phyloP scores from a whole-genome alignment of 2,888 invertebrate species.

The Phragmatobia fuliginosa region DNA sequence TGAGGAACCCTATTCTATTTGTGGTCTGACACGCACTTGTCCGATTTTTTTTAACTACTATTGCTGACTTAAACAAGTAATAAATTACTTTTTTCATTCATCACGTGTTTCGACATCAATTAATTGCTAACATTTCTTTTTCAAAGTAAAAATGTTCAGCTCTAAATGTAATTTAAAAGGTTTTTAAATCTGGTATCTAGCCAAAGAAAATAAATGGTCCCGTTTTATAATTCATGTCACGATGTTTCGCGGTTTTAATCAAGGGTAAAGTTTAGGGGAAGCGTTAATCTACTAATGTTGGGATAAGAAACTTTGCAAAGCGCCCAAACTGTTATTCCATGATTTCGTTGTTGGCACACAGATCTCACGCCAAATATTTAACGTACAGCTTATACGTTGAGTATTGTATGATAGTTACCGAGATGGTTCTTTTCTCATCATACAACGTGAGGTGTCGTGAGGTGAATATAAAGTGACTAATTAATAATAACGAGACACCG shows the following conservation, averaged over 20 bases:
- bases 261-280: constrained; percentile 64
- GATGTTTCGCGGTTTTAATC: constrained; percentile 68
- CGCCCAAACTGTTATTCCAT: constrained; percentile 19
- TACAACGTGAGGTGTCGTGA: not conserved
- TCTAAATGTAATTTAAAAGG: not conserved
- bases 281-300: constrained; percentile 71
- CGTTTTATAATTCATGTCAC: constrained; percentile 67
- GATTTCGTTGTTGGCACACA: constrained; percentile 29
- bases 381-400: constrained; percentile 13
- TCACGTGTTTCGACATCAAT: not conserved
- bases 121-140: not conserved
- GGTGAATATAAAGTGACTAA: constrained; percentile 5
- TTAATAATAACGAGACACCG: not conserved
- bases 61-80: no score
- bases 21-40: no score
- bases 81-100: no score
- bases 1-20: no score
- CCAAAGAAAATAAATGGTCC: constrained; percentile 34
- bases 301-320: constrained; percentile 50
- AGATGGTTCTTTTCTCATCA: not conserved
- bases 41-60: no score
- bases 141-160: not conserved
- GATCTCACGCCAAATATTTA: constrained; percentile 8
- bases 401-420: not conserved
- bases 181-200: not conserved